Percentiles rank a stretch among this genome's conserved stretches.
Evolutionary conservation across 2,888 invertebrate species (phyloP).

Genomic region (Hirtodrosophila histrioides): DNA sequence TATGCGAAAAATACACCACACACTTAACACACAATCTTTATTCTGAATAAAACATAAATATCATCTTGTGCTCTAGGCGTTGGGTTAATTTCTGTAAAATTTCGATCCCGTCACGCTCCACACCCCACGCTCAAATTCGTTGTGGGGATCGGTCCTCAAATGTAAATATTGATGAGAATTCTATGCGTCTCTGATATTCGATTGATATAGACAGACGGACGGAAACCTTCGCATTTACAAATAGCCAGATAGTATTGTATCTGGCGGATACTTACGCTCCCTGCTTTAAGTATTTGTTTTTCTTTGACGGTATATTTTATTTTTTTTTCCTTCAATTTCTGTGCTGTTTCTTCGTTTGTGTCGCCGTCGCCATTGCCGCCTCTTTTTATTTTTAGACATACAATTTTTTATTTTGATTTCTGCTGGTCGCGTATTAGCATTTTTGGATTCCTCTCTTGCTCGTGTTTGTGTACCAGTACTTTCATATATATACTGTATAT

Average conservation of each 20-base stretch:
- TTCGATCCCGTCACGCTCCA: conserved; percentile 28
- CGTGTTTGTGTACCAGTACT: conserved; percentile 9
- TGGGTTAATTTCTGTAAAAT: conserved; percentile 34
- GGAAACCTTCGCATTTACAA: conserved; percentile 73
- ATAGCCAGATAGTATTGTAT: conserved; percentile 60
- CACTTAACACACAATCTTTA: conserved; percentile 34
- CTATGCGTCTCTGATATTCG: conserved; percentile 21
- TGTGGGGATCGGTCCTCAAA: conserved; percentile 5
- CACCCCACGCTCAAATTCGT: not conserved
- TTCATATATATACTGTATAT: conserved; percentile 1
- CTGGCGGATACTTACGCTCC: conserved; percentile 51
- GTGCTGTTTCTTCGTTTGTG: conserved; percentile 28
- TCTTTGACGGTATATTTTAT: conserved; percentile 25
- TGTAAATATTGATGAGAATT: conserved; percentile 53
- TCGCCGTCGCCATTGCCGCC: conserved; percentile 47
- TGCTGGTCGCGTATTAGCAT: conserved; percentile 65
- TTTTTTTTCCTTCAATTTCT: conserved; percentile 22
- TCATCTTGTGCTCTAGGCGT: conserved; percentile 18
- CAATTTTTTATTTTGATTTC: conserved; percentile 69
- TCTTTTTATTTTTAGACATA: conserved; percentile 70
- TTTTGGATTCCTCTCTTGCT: conserved; percentile 59
- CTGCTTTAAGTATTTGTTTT: conserved; percentile 56
- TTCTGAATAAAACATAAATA: conserved; percentile 35
- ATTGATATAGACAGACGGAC: conserved; percentile 23
- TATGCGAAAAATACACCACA: conserved; percentile 47